These are phyloP conservation scores for Ophraella communa DNA, from an alignment of 2,888 invertebrate species.

Conservation along the genomic window DNA sequence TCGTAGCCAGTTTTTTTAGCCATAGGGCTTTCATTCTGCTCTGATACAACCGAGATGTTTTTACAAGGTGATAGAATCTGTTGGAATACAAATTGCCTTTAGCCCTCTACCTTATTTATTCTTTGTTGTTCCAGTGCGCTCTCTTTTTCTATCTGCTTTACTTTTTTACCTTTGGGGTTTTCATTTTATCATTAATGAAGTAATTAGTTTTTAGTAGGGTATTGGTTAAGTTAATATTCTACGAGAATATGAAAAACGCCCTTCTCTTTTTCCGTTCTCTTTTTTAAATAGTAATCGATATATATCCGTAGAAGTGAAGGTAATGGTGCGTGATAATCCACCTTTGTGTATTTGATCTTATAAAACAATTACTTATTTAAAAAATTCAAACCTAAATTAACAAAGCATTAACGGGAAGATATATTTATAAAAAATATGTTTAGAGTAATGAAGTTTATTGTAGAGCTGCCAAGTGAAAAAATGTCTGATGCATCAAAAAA, in stretches of 20 bases:
- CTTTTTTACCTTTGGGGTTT: constrained; percentile 35
- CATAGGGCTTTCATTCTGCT: constrained; percentile 41
- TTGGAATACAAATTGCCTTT: neutral
- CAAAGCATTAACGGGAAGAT: too few relatives aligned
- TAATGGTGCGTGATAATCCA: too few relatives aligned
- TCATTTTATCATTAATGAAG: constrained; percentile 24
- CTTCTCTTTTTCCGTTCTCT: neutral
- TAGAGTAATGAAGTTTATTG: too few relatives aligned
- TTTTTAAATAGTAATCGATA: neutral
- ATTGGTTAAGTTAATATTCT: neutral
- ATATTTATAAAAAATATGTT: too few relatives aligned
- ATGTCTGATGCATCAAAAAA: too few relatives aligned
- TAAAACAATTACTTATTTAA: too few relatives aligned
- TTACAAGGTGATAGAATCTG: constrained; percentile 44
- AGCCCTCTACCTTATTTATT: neutral
- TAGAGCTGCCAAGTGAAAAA: too few relatives aligned
- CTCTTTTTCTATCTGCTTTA: constrained; percentile 4
- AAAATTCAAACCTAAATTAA: too few relatives aligned
- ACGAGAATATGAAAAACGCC: neutral
- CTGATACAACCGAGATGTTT: constrained; percentile 41
- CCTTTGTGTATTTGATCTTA: too few relatives aligned
- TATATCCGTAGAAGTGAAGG: too few relatives aligned
- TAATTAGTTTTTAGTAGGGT: constrained; percentile 29
- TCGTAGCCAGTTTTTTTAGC: constrained; percentile 46
- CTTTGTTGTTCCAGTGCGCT: constrained; percentile 2